Percentiles rank a stretch among this genome's conserved stretches.
Evolutionary conservation across 2,888 invertebrate genomes (phyloP).

Genomic region (Xanthia togata): DNA sequence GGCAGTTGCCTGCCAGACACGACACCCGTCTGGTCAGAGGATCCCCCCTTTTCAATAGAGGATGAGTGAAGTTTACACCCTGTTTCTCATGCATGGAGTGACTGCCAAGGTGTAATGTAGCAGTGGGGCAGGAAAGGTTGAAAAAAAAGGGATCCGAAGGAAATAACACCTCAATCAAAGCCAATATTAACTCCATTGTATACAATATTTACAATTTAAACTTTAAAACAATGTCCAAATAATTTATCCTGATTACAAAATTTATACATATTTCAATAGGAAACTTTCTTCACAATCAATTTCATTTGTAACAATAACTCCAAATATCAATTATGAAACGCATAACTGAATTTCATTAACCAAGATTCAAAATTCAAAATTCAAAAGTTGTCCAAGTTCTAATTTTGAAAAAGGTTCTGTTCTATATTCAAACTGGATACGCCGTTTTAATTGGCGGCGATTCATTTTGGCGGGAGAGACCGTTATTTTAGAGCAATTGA

Average conservation of each 20-base stretch:
- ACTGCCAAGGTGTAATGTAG: neutral
- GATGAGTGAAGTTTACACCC: too few species aligned
- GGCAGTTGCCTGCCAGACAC: too few species aligned
- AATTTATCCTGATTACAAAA: constrained; percentile 18
- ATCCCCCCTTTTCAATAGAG: too few species aligned
- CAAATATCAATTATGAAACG: constrained; percentile 58
- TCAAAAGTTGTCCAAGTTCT: constrained; percentile 68
- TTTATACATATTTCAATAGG: constrained; percentile 30
- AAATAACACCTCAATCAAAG: constrained; percentile 3
- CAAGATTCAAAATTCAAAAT: constrained; percentile 63
- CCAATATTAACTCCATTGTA: neutral
- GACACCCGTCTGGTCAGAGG: too few species aligned
- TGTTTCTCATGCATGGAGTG: too few species aligned
- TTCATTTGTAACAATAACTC: constrained; percentile 54
- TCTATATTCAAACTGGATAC: constrained; percentile 73
- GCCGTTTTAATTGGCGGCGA: constrained; percentile 62
- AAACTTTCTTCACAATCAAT: constrained; percentile 52
- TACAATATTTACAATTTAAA: constrained; percentile 16
- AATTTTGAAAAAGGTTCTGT: constrained; percentile 68
- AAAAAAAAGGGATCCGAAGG: neutral
- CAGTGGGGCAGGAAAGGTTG: neutral
- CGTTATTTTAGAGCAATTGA: constrained; percentile 64
- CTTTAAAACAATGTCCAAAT: constrained; percentile 36
- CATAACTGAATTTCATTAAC: constrained; percentile 42
- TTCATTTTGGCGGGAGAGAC: constrained; percentile 61